These are phyloP conservation scores for Brassicogethes aeneus DNA, from an alignment of 2,888 invertebrate species.

Conservation along the genomic window DNA sequence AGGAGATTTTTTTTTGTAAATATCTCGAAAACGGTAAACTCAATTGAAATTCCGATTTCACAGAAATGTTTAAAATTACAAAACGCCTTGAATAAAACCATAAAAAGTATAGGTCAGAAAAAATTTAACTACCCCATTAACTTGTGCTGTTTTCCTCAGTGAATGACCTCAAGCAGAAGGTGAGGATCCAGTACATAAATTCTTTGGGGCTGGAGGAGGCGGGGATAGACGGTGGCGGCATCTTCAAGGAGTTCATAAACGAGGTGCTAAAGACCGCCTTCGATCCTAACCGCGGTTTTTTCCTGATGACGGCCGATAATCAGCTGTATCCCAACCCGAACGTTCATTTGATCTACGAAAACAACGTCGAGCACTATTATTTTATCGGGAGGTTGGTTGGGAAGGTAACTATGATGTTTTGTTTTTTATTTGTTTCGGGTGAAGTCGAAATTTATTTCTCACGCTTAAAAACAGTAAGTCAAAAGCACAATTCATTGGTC, in stretches of 20 bases:
- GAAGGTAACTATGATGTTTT: constrained; percentile 24
- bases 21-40: too few species aligned
- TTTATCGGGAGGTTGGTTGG: constrained; percentile 70
- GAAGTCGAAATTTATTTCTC: too few species aligned
- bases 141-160: too few species aligned
- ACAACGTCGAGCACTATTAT: constrained; percentile 84
- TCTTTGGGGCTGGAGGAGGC: constrained; percentile 88
- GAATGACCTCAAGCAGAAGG: constrained; percentile 70
- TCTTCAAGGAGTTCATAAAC: constrained; percentile 91
- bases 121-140: too few species aligned
- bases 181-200: constrained; percentile 86
- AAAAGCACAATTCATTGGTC: too few species aligned
- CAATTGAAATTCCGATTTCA: too few species aligned
- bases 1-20: too few species aligned
- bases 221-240: constrained; percentile 95
- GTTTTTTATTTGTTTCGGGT: too few species aligned
- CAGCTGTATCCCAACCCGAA: constrained; percentile 95
- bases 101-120: too few species aligned
- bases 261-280: constrained; percentile 92
- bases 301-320: constrained; percentile 80
- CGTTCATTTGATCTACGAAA: constrained; percentile 74
- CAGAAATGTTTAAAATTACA: too few species aligned
- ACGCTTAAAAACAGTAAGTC: too few species aligned
- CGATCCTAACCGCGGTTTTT: constrained; percentile 94
- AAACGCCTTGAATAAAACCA: too few species aligned